Percentiles rank a stretch among this genome's conserved stretches.
phyloP scores from a whole-genome alignment of 2,888 invertebrate species.

The Ashinkailepas kermadecensis region DNA sequence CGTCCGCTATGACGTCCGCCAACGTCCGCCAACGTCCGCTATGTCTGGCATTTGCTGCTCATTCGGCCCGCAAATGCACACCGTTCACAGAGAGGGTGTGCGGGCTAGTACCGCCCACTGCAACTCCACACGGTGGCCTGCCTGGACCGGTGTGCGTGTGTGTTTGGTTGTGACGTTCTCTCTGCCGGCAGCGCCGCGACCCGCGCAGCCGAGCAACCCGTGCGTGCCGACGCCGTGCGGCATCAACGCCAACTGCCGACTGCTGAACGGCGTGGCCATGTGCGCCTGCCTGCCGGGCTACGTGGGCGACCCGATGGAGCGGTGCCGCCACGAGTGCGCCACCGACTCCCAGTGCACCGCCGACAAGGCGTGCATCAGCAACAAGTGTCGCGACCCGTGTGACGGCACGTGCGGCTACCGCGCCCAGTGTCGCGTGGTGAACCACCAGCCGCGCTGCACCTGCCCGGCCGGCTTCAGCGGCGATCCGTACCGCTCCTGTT shows the following conservation, averaged over 20 bases:
- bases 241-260: constrained; percentile 62
- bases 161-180: too few relatives aligned
- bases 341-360: constrained; percentile 71
- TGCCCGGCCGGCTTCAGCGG: constrained; percentile 67
- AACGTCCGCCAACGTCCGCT: background rate
- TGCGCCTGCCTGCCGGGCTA: constrained; percentile 75
- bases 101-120: too few relatives aligned
- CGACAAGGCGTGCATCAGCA: constrained; percentile 68
- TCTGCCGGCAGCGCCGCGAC: constrained; percentile 23
- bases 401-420: constrained; percentile 50
- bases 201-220: constrained; percentile 43
- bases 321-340: constrained; percentile 72
- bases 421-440: constrained; percentile 60
- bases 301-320: constrained; percentile 61
- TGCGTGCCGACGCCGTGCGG: constrained; percentile 85
- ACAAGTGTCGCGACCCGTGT: constrained; percentile 60
- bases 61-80: too few relatives aligned
- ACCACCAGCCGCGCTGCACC: constrained; percentile 63
- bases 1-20: background rate
- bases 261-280: constrained; percentile 21
- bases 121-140: too few relatives aligned
- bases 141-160: too few relatives aligned
- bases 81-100: too few relatives aligned
- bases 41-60: too few relatives aligned
- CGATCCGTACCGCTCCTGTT: constrained; percentile 65